Conservation (phyloP, 2,113 vertebrate species). For the Mastomys coucha region DNA sequence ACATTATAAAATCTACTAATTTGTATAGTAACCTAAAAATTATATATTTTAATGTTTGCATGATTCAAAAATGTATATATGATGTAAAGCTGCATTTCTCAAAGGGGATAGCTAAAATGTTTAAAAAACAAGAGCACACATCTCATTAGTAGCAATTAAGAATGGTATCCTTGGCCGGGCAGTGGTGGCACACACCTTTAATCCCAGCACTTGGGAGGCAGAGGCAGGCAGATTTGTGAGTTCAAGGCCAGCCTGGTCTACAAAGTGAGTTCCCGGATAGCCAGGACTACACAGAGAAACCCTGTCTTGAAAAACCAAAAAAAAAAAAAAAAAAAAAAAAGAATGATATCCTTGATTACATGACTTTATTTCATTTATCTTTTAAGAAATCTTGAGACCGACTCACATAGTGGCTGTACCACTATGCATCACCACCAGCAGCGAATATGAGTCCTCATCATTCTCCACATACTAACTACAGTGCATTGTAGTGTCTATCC, state of each 20-base stretch:
- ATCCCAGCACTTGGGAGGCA: too few relatives aligned
- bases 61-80: not conserved
- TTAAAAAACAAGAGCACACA: not conserved
- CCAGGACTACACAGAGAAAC: too few relatives aligned
- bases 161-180: too few relatives aligned
- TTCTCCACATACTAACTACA: not conserved
- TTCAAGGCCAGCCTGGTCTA: too few relatives aligned
- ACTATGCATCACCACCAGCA: not conserved
- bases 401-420: not conserved
- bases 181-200: too few relatives aligned
- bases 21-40: not conserved
- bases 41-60: not conserved
- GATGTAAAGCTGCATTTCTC: constrained; percentile 15
- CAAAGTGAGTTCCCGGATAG: too few relatives aligned
- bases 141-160: not conserved
- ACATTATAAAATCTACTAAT: not conserved
- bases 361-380: not conserved
- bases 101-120: not conserved
- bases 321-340: too few relatives aligned
- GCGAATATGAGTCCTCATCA: not conserved
- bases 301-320: too few relatives aligned
- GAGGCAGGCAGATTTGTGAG: too few relatives aligned
- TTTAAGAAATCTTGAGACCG: not conserved
- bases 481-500: not conserved
- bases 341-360: too few relatives aligned